Evolutionary conservation across 2,888 invertebrate genomes (phyloP), one percentile per base, ranked within the genome.

Genomic region (Oligia fasciuncula): DNA sequence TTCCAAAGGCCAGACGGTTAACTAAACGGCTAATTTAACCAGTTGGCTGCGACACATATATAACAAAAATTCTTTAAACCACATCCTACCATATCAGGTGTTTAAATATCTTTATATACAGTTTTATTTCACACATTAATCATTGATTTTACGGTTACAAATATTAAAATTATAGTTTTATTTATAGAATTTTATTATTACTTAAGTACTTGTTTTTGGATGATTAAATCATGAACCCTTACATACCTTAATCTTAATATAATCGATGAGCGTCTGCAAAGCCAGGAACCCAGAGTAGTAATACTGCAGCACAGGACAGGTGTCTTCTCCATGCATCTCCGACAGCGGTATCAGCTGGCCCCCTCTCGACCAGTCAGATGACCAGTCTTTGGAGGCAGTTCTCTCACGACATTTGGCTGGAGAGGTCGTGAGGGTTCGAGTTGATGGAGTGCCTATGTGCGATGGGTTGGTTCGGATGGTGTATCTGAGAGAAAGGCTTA

Each of bases 271-370:
- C 40, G 97, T 97, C 93, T 98, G 98, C 87, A 98, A 93, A 5
- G 98, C 98, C 83, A 98, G 93, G 92, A 98, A 98, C n/a, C 98
- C 98, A 0, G 98, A 98, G 91, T 97, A 98, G 92, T 98, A 98
- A 91, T 98, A 98, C 94, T 98, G 97, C 89, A 98, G 97, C 8
- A 98, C 98, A 0, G 98, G 98, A 91, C 98, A 98, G 13, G 97
- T 97, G 83, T 97, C 97, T n/a, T 98, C 98, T 0, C 97, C 96
- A 90, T 98, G 98, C 91, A 98, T 97, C 72, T 98, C 98, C 0
- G 96, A 95, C 0, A 97, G 89, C 0, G 96, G 95, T 29, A 96
- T 95, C 35, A 96, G 92, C 84, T 96, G 96, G 0, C 96, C 96
- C 0, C 96, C 95, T 14, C 95, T 88, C 23, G 98, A 96, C 93